These are phyloP conservation scores for Papilio polytes DNA, from an alignment of 1,140 invertebrate genomes.

Conservation along the genomic window DNA sequence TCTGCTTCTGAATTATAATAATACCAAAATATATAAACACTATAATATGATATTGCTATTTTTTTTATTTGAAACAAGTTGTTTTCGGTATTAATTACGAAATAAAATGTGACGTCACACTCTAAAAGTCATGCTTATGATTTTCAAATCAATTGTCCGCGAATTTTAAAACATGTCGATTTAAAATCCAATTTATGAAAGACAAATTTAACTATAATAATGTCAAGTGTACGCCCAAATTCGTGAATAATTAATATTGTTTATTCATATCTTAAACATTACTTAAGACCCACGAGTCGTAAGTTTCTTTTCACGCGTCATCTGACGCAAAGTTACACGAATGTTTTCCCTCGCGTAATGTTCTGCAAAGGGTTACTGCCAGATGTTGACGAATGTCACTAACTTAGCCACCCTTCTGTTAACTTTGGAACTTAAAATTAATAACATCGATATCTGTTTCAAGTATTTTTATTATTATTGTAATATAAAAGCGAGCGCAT, in stretches of 20 bases:
- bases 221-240: background rate
- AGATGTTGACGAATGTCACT: conserved; percentile 43
- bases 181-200: background rate
- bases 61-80: background rate
- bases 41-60: background rate
- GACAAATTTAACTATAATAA: background rate
- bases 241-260: background rate
- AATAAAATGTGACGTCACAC: no score
- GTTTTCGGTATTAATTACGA: no score
- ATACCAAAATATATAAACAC: conserved; percentile 7
- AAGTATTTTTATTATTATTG: background rate
- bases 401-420: conserved; percentile 39
- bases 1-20: conserved; percentile 45
- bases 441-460: background rate
- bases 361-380: conserved; percentile 43
- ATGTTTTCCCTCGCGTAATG: conserved; percentile 42
- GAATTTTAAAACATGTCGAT: background rate
- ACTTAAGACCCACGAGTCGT: background rate
- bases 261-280: background rate
- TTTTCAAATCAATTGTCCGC: no score
- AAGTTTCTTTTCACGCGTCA: conserved; percentile 37
- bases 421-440: conserved; percentile 23
- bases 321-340: conserved; percentile 42
- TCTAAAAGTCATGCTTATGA: no score
- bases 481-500: no score